Evolutionary conservation across 2,113 vertebrate genomes (phyloP).

Genomic region (Trogon melanurus): DNA sequence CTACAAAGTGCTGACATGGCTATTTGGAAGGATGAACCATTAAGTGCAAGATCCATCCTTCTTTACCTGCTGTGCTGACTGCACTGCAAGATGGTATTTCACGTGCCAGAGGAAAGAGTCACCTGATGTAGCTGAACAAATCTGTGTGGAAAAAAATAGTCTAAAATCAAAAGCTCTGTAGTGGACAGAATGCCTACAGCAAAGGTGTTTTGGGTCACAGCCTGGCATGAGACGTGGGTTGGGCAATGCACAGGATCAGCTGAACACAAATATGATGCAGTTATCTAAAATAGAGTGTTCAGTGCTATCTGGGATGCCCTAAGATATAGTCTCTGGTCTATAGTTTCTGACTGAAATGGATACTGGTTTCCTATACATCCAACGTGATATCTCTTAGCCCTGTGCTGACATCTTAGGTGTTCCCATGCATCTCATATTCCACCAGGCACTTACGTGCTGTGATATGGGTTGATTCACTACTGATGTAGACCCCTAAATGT

Average conservation of each 20-base stretch:
- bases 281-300: not conserved
- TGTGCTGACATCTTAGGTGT: not conserved
- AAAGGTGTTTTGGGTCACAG: not conserved
- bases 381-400: accelerated
- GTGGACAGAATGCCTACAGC: not conserved
- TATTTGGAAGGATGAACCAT: not conserved
- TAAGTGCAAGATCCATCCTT: not conserved
- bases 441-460: not conserved
- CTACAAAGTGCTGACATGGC: constrained; percentile 8
- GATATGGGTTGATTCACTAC: not conserved
- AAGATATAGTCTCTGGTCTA: not conserved
- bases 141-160: not conserved
- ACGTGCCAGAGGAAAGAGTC: not conserved
- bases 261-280: not conserved
- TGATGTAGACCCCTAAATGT: not conserved
- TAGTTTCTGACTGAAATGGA: not conserved
- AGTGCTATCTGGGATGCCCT: not conserved
- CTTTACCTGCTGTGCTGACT: not conserved
- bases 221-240: not conserved
- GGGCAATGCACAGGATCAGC: not conserved
- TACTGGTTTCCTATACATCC: not conserved
- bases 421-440: not conserved
- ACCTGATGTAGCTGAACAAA: not conserved
- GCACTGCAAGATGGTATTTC: not conserved
- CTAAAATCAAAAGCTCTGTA: not conserved